These are phyloP conservation scores for Penaeus chinensis DNA, from an alignment of 1,140 invertebrate species.

Conservation along the genomic window DNA sequence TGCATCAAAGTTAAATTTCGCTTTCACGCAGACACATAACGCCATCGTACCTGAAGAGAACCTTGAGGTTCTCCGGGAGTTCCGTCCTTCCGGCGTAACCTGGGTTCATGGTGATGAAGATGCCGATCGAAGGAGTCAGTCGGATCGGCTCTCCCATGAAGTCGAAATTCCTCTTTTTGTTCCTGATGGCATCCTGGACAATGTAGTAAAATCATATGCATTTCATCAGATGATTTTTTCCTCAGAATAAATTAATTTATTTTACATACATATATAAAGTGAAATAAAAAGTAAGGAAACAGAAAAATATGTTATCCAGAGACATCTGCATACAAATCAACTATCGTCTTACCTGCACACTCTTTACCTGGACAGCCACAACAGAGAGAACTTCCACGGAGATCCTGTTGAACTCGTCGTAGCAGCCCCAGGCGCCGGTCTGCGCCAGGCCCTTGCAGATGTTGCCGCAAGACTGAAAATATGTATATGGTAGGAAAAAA, in stretches of 20 bases:
- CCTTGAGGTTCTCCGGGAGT: slow-evolving; percentile 88
- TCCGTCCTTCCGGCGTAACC: slow-evolving; percentile 96
- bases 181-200: slow-evolving; percentile 90
- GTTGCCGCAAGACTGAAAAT: slow-evolving; percentile 87
- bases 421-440: slow-evolving; percentile 97
- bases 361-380: slow-evolving; percentile 96
- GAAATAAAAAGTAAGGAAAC: too few relatives aligned
- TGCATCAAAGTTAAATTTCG: not conserved
- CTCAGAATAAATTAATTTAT: too few relatives aligned
- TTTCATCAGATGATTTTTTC: too few relatives aligned
- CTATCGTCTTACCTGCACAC: slow-evolving; percentile 72
- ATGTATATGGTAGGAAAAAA: not conserved
- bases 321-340: not conserved
- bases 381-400: slow-evolving; percentile 97
- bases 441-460: slow-evolving; percentile 97
- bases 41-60: slow-evolving; percentile 79
- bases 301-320: not conserved
- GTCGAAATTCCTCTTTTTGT: slow-evolving; percentile 88
- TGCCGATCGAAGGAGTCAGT: slow-evolving; percentile 86
- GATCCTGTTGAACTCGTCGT: slow-evolving; percentile 98
- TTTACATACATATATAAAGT: too few relatives aligned
- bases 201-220: not conserved
- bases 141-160: slow-evolving; percentile 94
- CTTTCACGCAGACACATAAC: not conserved
- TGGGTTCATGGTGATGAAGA: slow-evolving; percentile 99